Base-by-base conservation (phyloP, 2,113 vertebrate genomes). In the Lophotis ruficrista region DNA sequence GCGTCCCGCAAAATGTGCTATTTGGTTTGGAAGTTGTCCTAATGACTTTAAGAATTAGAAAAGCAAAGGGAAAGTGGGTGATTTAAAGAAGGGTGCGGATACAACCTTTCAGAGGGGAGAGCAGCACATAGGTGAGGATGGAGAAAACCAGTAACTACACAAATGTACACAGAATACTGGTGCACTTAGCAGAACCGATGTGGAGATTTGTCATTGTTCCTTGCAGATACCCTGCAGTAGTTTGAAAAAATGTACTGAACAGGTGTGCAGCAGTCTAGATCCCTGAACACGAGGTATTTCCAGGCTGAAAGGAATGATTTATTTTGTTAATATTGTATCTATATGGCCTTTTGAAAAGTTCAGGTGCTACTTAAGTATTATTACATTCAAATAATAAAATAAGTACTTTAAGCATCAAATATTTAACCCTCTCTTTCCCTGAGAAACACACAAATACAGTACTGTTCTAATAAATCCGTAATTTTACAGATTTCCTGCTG, bases 401-500 rank as follows among this genome's bases (percentile, higher is more conserved):
- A 76, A 96, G 57, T 89, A 87, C 62, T 51, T 58, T 65, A 94
- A 90, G 19, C 37, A 89, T 90, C 87, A 87, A 93, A 90, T 87
- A 93, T 89, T 95, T 96, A 96, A 92, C 79, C 66, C 88, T 80
- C 19, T 93, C 61, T 83, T 81, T 80, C 58, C 66, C 54, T 8
- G 8, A 85, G 24, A 86, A 75, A 72, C 58, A 50, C 68, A 96
- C 84, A 98, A 94, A 96, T 86, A 96, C 62, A 90, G 93, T 70
- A 93, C 91, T 97, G 95, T 96, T 97, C 96, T 70, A 77, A 97
- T 72, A 77, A 87, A 93, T 75, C 91, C 96, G 93, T 97, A 87
- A 96, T 96, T 98, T 97, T 96, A 97, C 93, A 94, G 95, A 97
- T 98, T 98, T 98, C 97, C 98, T 94, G 96, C 95, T 97, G 97